Conservation (phyloP, 2,797 vertebrate species). For the Pangasius sanitwongsei region DNA sequence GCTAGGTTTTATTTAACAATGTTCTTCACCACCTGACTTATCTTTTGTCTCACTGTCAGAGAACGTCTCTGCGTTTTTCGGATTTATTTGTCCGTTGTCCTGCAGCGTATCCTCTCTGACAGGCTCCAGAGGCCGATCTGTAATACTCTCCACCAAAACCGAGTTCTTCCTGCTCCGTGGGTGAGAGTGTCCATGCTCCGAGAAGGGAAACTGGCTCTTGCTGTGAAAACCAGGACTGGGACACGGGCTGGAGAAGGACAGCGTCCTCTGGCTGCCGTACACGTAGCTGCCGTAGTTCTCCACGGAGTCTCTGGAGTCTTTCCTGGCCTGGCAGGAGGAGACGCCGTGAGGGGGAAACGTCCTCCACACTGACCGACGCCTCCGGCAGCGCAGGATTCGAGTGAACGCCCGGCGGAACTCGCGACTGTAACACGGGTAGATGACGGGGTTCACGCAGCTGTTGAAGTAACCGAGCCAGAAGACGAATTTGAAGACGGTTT, state of each 20-base stretch:
- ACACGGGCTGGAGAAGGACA: slow-evolving; percentile 78
- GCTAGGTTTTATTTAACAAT: neutral
- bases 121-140: slow-evolving; percentile 47
- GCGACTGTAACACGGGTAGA: slow-evolving; percentile 93
- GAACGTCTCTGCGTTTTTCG: neutral
- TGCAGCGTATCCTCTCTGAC: slow-evolving; percentile 44
- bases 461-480: slow-evolving; percentile 98
- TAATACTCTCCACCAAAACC: slow-evolving; percentile 26
- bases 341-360: slow-evolving; percentile 79
- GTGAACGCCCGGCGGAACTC: slow-evolving; percentile 83
- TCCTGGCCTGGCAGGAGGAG: slow-evolving; percentile 66
- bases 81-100: neutral
- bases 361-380: slow-evolving; percentile 76
- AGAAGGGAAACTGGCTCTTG: slow-evolving; percentile 57
- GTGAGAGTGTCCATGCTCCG: slow-evolving; percentile 72
- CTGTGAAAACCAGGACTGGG: slow-evolving; percentile 72
- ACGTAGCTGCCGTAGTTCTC: slow-evolving; percentile 65
- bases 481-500: slow-evolving; percentile 86
- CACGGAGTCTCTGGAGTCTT: slow-evolving; percentile 75
- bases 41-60: neutral
- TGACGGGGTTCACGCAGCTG: slow-evolving; percentile 94
- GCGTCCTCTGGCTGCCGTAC: slow-evolving; percentile 86
- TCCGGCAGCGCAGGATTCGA: slow-evolving; percentile 76
- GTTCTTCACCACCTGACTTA: neutral
- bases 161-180: slow-evolving; percentile 59